Evolutionary conservation across 2,888 invertebrate species (phyloP).

Genomic region (Alloscopus bannaensis): DNA sequence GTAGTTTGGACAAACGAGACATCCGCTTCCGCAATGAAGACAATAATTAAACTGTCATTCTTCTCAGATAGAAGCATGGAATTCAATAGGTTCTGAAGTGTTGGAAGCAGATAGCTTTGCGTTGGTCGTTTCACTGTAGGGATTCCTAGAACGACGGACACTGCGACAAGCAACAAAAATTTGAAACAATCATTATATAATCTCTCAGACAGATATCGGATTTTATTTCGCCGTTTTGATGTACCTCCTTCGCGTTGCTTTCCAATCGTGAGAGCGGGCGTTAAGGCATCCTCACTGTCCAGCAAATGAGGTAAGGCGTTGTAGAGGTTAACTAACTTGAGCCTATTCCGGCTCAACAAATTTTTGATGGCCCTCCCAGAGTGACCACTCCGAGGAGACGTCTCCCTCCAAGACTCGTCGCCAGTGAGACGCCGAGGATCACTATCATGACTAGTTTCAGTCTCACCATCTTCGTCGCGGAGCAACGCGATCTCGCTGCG

Average conservation of each 20-base stretch:
- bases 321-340: slow-evolving; percentile 77
- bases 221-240: slow-evolving; percentile 10
- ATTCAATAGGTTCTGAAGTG: slow-evolving; percentile 88
- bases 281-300: slow-evolving; percentile 84
- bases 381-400: slow-evolving; percentile 41
- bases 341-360: slow-evolving; percentile 63
- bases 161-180: slow-evolving; percentile 75
- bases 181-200: background rate
- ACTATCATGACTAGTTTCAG: slow-evolving; percentile 57
- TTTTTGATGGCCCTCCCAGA: slow-evolving; percentile 48
- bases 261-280: slow-evolving; percentile 86
- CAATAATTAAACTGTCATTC: slow-evolving; percentile 88
- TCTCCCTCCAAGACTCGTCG: slow-evolving; percentile 11
- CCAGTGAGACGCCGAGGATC: slow-evolving; percentile 10
- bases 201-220: too few relatives aligned
- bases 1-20: slow-evolving; percentile 72
- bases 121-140: slow-evolving; percentile 93
- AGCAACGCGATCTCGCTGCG: slow-evolving; percentile 65
- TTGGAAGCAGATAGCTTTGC: slow-evolving; percentile 89
- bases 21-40: slow-evolving; percentile 87
- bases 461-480: slow-evolving; percentile 57
- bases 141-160: slow-evolving; percentile 89
- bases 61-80: slow-evolving; percentile 85
- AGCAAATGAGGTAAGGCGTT: slow-evolving; percentile 92
- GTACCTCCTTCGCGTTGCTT: slow-evolving; percentile 82